Evolutionary conservation across 2,113 vertebrate species (phyloP).

Genomic region (Crotalus helleri): DNA sequence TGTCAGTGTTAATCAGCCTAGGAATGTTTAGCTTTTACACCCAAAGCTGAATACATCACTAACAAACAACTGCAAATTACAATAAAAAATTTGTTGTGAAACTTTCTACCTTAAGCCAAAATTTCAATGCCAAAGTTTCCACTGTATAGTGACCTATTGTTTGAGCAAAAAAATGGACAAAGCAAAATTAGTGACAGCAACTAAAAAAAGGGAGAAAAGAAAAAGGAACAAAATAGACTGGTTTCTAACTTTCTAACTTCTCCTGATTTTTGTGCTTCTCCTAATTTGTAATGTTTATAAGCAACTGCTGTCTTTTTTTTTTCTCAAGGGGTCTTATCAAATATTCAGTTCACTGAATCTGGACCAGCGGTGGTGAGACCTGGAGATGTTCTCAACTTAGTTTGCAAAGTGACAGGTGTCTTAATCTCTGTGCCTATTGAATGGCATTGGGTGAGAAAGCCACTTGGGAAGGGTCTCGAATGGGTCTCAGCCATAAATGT

Average conservation of each 20-base stretch:
- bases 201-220: neutral
- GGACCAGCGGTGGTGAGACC: constrained; percentile 3
- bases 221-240: neutral
- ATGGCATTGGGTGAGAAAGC: neutral
- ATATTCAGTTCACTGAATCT: neutral
- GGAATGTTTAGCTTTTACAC: neutral
- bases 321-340: neutral
- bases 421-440: neutral
- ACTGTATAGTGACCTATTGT: neutral
- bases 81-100: neutral
- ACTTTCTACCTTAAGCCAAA: neutral
- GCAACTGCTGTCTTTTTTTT: neutral
- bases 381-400: neutral
- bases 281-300: neutral
- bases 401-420: constrained; percentile 18
- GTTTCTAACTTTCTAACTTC: neutral
- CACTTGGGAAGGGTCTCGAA: neutral
- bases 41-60: neutral
- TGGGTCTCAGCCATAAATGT: neutral
- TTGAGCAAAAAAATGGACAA: neutral
- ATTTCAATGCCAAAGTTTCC: neutral
- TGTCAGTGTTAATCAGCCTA: neutral
- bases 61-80: neutral
- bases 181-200: neutral
- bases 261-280: neutral